phyloP scores from a whole-genome alignment of 2,113 vertebrate genomes.

The Gallinago jamesoni region DNA sequence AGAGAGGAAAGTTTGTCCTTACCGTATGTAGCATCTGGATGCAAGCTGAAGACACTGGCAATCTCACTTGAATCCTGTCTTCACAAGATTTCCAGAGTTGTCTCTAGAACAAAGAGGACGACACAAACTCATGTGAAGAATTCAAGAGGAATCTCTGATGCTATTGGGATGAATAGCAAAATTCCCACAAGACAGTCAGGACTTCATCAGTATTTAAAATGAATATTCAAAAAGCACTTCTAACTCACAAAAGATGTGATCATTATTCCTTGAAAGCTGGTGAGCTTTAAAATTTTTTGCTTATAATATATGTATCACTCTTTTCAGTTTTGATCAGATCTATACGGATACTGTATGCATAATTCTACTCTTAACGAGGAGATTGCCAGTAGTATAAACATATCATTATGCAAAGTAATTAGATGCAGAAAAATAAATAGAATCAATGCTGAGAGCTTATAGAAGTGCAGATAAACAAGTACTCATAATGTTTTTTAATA shows the following conservation, averaged over 20 bases:
- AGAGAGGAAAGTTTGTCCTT: neutral
- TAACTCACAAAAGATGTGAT: neutral
- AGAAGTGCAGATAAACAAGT: constrained; percentile 45
- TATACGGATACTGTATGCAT: neutral
- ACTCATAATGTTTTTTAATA: constrained; percentile 47
- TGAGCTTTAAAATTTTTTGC: neutral
- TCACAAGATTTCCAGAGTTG: neutral
- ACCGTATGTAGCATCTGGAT: neutral
- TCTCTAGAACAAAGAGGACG: neutral
- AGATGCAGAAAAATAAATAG: constrained; percentile 58
- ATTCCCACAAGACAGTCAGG: neutral
- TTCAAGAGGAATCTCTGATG: neutral
- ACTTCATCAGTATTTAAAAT: neutral
- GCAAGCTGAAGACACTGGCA: neutral
- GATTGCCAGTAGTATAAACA: constrained; percentile 57
- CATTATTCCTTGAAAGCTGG: neutral
- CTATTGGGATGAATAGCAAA: neutral
- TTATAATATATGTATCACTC: neutral
- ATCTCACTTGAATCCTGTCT: neutral
- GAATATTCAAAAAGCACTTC: neutral
- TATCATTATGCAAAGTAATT: constrained; percentile 63
- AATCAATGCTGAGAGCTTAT: constrained; percentile 24
- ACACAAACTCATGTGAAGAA: neutral
- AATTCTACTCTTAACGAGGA: constrained; percentile 29
- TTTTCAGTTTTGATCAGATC: neutral